Evolutionary conservation across 1,140 invertebrate species (phyloP), one percentile per base, ranked within the genome.

Genomic region (Listronotus bonariensis): DNA sequence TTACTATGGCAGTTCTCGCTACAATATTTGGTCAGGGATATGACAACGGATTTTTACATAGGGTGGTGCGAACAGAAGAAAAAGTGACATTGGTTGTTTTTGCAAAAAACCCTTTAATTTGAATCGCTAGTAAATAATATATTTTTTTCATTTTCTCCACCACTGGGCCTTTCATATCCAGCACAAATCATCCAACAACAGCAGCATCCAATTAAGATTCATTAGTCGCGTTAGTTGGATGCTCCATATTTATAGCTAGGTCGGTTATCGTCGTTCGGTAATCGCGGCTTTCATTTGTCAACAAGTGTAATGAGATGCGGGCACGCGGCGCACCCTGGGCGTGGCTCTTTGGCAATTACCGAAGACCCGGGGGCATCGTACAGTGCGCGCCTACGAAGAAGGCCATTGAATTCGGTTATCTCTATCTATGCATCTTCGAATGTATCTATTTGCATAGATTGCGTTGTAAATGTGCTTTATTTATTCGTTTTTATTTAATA

Each of bases 261-360:
- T 14, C 51, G 20, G 58, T 53, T 73, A 74, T 74, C 68, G 46
- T 59, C 53, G 68, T 63, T 67, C 62, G 61, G 70, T 71, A 73
- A 75, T 76, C 76, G 74, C 68, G 51, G 45, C 68, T 74, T 75
- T 74, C 72, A 76, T 76, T 75, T 76, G 74, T 77, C 76, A 76
- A 76, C 76, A 75, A 72, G 73, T 75, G 76, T 76, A 77, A 77
- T 75, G 76, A 77, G 76, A 77, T 77, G 76, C 76, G 76, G 72
- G 72, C 76, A 76, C 73, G 76, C 73, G 76, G 76, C 74, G 74
- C 74, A 46, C 73, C 76, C 71, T 71, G 69, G 76, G 76, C 76
- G 74, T 74, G 71, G 74, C 71, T 62, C 68, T 62, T 69, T 70
- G 72, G 74, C 74, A 77, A 77, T 77, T 77, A 77, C 73, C 69